These are phyloP conservation scores for Caenorhabditis panamensis DNA, from an alignment of 2,888 invertebrate genomes.

Conservation along the genomic window DNA sequence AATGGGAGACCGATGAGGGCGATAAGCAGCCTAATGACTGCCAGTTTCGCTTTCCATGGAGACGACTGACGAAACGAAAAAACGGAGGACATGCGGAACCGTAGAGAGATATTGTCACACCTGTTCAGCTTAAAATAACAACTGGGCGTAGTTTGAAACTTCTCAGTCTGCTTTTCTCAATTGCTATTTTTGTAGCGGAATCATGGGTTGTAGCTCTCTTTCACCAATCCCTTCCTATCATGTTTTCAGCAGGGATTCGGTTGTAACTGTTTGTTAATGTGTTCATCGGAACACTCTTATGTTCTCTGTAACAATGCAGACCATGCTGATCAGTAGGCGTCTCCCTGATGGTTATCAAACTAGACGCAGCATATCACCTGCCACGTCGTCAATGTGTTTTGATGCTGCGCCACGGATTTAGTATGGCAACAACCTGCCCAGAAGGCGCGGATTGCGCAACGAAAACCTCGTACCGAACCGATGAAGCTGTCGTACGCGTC, in stretches of 20 bases:
- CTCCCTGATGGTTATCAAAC: conserved; percentile 8
- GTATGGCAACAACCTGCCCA: conserved; percentile 22
- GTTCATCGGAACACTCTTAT: neutral
- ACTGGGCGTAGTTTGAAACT: neutral
- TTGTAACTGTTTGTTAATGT: too few species aligned
- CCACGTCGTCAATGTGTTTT: conserved; percentile 31
- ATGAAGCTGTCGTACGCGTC: neutral
- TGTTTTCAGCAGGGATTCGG: too few species aligned
- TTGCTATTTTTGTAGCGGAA: too few species aligned
- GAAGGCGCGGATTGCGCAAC: conserved; percentile 10
- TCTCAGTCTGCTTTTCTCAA: too few species aligned
- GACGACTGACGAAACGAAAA: neutral
- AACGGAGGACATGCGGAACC: neutral
- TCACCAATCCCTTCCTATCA: too few species aligned
- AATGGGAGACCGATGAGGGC: conserved; percentile 8
- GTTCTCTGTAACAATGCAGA: neutral
- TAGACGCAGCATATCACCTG: conserved; percentile 32
- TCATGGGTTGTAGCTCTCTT: too few species aligned
- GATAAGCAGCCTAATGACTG: conserved; percentile 14
- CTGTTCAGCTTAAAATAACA: neutral
- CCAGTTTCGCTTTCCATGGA: neutral
- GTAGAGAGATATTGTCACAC: neutral
- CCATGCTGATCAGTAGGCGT: neutral
- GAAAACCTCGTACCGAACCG: conserved; percentile 15
- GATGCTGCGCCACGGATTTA: conserved; percentile 7